These are phyloP conservation scores for Lemur catta DNA, from an alignment of 2,797 vertebrate genomes.

Conservation along the genomic window DNA sequence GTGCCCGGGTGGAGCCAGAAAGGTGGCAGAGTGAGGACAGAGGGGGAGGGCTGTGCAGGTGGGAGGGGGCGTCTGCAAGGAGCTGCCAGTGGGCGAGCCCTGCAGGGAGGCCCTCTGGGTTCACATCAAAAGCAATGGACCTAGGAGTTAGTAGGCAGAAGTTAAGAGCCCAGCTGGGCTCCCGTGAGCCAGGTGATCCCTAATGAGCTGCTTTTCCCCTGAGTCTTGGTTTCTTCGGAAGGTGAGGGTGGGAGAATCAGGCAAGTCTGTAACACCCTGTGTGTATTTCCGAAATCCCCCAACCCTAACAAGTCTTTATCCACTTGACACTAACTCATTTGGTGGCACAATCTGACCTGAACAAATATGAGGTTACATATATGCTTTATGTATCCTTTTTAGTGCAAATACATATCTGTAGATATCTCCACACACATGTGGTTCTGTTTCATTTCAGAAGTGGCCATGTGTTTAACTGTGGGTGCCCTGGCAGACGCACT, in stretches of 20 bases:
- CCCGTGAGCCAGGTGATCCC: background rate
- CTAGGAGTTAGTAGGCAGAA: background rate
- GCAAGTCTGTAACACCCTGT: background rate
- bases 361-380: background rate
- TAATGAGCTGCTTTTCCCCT: background rate
- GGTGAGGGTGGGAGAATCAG: background rate
- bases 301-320: background rate
- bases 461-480: background rate
- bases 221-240: background rate
- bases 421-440: background rate
- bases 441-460: background rate
- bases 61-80: too few relatives aligned
- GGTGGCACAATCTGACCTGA: background rate
- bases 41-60: background rate
- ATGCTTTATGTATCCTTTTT: background rate
- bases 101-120: fast-evolving
- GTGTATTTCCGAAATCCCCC: background rate
- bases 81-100: background rate
- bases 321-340: background rate
- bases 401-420: background rate
- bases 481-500: background rate
- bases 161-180: background rate
- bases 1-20: background rate
- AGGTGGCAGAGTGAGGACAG: fast-evolving
- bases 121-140: background rate